A percentile compares a stretch with the other conserved stretches of the same genome.
These are phyloP conservation scores for Arrhopalites spinosus DNA, from an alignment of 2,888 invertebrate genomes.

Conservation along the genomic window DNA sequence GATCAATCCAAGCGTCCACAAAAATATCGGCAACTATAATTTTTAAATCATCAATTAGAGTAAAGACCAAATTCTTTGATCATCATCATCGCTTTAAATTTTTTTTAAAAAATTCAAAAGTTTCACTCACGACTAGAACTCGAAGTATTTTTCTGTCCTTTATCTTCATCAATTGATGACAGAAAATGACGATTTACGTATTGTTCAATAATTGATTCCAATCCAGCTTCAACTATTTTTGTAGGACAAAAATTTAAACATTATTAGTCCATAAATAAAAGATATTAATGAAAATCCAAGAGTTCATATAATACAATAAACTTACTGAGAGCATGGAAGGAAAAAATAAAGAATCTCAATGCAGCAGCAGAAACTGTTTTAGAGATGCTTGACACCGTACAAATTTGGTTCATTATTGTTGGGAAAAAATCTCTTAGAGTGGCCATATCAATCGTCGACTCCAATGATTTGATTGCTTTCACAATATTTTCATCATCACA, in stretches of 20 bases:
- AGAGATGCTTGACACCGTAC: constrained; percentile 49
- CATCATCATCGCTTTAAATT: no score
- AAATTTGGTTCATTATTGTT: constrained; percentile 55
- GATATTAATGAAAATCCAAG: no score
- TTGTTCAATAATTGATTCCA: constrained; percentile 53
- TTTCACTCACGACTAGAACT: constrained; percentile 20
- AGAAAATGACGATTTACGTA: constrained; percentile 50
- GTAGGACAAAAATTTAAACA: no score
- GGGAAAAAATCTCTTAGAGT: constrained; percentile 55
- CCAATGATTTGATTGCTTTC: constrained; percentile 51
- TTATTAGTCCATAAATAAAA: no score
- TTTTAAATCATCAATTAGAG: background rate
- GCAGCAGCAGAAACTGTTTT: constrained; percentile 49
- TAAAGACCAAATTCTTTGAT: background rate
- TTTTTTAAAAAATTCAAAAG: background rate
- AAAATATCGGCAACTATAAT: constrained; percentile 53
- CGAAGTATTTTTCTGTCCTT: background rate
- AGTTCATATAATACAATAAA: no score
- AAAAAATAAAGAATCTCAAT: constrained; percentile 55
- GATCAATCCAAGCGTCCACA: constrained; percentile 55
- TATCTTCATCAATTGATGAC: constrained; percentile 30
- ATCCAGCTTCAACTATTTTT: constrained; percentile 48
- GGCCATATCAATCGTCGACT: constrained; percentile 48
- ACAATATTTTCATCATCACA: constrained; percentile 56
- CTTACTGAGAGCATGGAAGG: constrained; percentile 52